These are phyloP conservation scores for Sthenelais limicola DNA, from an alignment of 2,888 invertebrate genomes.

Conservation along the genomic window DNA sequence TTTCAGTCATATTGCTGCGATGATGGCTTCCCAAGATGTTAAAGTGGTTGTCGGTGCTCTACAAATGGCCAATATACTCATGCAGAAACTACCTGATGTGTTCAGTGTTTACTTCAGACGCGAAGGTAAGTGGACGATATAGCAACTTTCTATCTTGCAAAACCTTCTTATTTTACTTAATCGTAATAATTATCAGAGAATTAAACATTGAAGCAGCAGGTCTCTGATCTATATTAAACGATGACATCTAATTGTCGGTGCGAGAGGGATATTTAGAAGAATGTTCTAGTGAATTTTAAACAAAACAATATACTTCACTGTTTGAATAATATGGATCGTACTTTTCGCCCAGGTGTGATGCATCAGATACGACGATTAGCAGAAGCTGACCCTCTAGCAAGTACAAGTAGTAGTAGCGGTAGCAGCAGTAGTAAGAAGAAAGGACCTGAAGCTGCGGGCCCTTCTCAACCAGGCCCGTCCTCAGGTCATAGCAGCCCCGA, in stretches of 20 bases:
- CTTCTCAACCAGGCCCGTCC: slow-evolving; percentile 35
- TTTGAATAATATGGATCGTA: neutral
- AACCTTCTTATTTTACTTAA: no score
- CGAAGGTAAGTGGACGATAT: slow-evolving; percentile 89
- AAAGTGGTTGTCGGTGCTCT: slow-evolving; percentile 96
- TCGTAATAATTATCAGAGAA: no score
- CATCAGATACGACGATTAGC: slow-evolving; percentile 85
- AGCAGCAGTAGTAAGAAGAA: neutral
- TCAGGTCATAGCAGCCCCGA: slow-evolving; percentile 28
- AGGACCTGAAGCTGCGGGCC: neutral
- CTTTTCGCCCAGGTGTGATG: slow-evolving; percentile 78
- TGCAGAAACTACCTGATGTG: slow-evolving; percentile 95
- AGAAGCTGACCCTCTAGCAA: slow-evolving; percentile 70
- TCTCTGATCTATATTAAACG: no score
- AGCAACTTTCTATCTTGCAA: no score
- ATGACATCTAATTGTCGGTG: no score
- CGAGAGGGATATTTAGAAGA: no score
- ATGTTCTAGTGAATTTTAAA: no score
- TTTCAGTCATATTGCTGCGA: slow-evolving; percentile 94
- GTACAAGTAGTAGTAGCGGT: no score
- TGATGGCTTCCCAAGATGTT: slow-evolving; percentile 97
- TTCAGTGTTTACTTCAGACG: slow-evolving; percentile 96
- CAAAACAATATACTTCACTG: neutral
- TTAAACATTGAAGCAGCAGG: no score
- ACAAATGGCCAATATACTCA: slow-evolving; percentile 96